Base-by-base conservation (phyloP, 1,140 invertebrate species). In the Lutraria rhynchaena region DNA sequence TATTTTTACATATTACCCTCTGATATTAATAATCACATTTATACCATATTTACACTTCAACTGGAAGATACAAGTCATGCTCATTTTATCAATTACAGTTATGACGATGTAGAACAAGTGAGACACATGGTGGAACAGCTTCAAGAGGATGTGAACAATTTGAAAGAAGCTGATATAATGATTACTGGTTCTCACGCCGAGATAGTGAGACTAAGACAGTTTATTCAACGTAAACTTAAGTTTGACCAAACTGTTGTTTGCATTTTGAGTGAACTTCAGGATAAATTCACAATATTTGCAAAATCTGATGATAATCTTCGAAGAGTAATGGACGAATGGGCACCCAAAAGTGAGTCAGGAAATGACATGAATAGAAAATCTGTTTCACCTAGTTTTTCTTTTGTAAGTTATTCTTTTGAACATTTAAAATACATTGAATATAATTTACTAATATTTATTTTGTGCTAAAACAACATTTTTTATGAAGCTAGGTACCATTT, bases 171-270 rank as follows among this genome's bases (percentile, higher is more conserved):
- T 15, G 49, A 58, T 15, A 57, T 80, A 11, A 3, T 7, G 15
- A 80, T 80, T 13, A 13, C n/a, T 13, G 33, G 65, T 5, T 60
- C 63, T 1, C 65, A 80, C 41, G 63, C 61, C 17, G 76, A 80
- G 44, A 41, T 69, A 7, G 46, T 80, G 11, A 46, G 53, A 29
- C 55, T 80, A 5, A 29, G 73, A 60, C 46, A 80, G 15, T 60
- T 80, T 55, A 58, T 70, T 31, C 63, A 70, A 29, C 22, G 73
- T 29, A 80, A 80, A 46, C 5, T 33, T 1, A 80, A 60, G 19
- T 80, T 37, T 33, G 76, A 80, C 65, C 51, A 55, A 19, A 80
- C 76, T 1, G 76, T 80, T 7, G 63, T 80, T 35, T 69, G 24
- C 31, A 58, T 70, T 4, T 49, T 53, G 37, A 49, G 60, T 35